phyloP scores from a whole-genome alignment of 2,113 vertebrate species.

The Eidolon helvum region DNA sequence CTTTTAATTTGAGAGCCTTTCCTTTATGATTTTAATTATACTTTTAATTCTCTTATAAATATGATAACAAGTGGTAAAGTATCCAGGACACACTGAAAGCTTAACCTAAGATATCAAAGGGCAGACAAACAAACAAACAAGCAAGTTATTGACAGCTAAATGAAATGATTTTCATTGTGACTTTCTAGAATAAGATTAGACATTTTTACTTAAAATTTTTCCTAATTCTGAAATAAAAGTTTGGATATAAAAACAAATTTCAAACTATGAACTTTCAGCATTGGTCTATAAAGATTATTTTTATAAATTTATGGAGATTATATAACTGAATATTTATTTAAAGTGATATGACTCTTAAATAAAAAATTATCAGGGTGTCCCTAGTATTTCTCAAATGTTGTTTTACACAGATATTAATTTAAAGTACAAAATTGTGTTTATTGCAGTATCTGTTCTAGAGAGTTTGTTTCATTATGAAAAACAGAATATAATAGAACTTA shows the following conservation, averaged over 20 bases:
- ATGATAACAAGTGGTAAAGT: background rate
- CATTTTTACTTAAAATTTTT: background rate
- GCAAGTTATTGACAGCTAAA: background rate
- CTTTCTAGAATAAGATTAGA: background rate
- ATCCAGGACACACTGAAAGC: background rate
- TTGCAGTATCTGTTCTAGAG: background rate
- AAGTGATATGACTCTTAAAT: background rate
- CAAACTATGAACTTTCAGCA: background rate
- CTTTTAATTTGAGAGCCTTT: background rate
- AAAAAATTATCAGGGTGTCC: background rate
- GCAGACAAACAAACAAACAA: background rate
- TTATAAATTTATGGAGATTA: background rate
- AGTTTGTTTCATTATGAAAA: background rate
- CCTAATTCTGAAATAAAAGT: background rate
- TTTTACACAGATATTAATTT: background rate
- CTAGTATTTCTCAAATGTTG: background rate
- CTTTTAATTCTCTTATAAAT: background rate
- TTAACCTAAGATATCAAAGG: background rate
- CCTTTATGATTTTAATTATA: background rate
- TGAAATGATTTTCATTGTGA: background rate
- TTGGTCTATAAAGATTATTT: background rate
- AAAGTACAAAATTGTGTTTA: background rate
- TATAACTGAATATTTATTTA: background rate
- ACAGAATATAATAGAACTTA: background rate
- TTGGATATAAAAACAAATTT: background rate